phyloP scores from a whole-genome alignment of 1,140 invertebrate species.

The Drosophila nasuta region DNA sequence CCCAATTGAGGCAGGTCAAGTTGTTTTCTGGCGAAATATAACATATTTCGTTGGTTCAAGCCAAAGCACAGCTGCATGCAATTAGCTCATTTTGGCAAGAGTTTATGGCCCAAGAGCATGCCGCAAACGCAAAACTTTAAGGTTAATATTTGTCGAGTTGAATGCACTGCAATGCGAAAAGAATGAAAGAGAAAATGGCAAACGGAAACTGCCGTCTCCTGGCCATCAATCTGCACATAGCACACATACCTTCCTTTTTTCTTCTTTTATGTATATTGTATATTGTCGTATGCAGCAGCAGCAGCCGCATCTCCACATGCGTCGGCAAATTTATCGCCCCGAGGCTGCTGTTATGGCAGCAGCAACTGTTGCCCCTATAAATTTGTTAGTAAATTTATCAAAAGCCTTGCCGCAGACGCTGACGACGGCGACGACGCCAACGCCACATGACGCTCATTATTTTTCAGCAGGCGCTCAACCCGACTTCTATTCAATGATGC shows the following conservation, averaged over 20 bases:
- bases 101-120: background rate
- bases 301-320: slow-evolving; percentile 15
- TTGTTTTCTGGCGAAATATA: slow-evolving; percentile 4
- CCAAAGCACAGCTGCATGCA: slow-evolving; percentile 30
- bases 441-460: slow-evolving; percentile 44
- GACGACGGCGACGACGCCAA: background rate
- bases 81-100: slow-evolving; percentile 32
- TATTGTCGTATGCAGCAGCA: too few species aligned
- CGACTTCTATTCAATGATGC: slow-evolving; percentile 6
- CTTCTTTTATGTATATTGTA: background rate
- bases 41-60: too few species aligned
- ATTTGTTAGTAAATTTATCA: slow-evolving; percentile 52
- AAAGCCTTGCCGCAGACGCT: slow-evolving; percentile 5
- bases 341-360: slow-evolving; percentile 20
- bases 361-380: slow-evolving; percentile 47
- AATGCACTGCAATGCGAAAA: too few species aligned
- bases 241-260: background rate
- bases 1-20: slow-evolving; percentile 13
- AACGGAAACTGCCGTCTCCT: too few species aligned
- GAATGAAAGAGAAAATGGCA: background rate
- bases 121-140: too few species aligned
- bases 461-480: slow-evolving; percentile 34
- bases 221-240: slow-evolving; percentile 1
- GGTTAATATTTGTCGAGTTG: too few species aligned
- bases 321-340: slow-evolving; percentile 32